Conservation (phyloP, 2,888 invertebrate genomes). For the Rhamphomyia laevipes region DNA sequence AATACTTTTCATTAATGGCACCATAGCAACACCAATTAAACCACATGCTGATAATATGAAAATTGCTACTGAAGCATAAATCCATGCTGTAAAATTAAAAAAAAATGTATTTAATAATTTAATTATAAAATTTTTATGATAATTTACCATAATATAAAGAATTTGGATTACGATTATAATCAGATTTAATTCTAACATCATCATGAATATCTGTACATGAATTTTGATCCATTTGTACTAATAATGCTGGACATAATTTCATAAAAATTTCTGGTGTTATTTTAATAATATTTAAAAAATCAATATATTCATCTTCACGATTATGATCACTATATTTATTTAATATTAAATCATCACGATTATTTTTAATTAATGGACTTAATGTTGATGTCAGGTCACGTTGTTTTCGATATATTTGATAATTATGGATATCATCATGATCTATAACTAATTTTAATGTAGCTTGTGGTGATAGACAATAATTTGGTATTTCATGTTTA, state of each 20-base stretch:
- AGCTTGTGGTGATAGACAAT: constrained; percentile 32
- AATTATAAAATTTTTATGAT: not conserved
- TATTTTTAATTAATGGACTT: too few relatives aligned
- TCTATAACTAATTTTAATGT: constrained; percentile 30
- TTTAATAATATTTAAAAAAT: constrained; percentile 37
- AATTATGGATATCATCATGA: constrained; percentile 30
- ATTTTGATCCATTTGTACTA: constrained; percentile 34
- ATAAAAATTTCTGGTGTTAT: constrained; percentile 48
- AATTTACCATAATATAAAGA: constrained; percentile 11
- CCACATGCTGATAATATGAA: constrained; percentile 61
- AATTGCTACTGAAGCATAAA: constrained; percentile 55
- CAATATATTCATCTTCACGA: constrained; percentile 29
- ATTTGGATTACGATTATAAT: constrained; percentile 3
- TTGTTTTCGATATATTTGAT: constrained; percentile 17
- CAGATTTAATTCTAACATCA: not conserved
- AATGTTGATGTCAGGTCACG: not conserved
- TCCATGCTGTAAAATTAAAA: constrained; percentile 52
- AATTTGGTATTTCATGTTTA: constrained; percentile 12
- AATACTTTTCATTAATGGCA: constrained; percentile 54
- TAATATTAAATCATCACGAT: not conserved
- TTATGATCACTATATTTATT: not conserved
- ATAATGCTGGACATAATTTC: constrained; percentile 49
- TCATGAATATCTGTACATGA: constrained; percentile 23
- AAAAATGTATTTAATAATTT: constrained; percentile 7
- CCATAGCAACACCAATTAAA: constrained; percentile 55